phyloP scores from a whole-genome alignment of 2,797 vertebrate species.

The Centropyge bicolor region DNA sequence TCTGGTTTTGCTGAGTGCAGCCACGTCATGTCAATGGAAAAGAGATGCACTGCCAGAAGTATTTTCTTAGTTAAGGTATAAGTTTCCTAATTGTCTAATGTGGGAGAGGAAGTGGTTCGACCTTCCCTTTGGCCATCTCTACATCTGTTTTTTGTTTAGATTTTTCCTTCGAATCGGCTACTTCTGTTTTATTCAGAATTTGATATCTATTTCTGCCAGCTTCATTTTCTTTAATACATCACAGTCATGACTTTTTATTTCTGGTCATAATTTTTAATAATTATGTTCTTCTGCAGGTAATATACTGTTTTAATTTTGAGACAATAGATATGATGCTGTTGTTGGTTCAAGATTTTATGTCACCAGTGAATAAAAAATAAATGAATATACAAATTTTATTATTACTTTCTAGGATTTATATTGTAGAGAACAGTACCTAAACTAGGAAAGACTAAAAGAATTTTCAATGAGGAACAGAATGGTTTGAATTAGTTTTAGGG shows the following conservation, averaged over 20 bases:
- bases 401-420: neutral
- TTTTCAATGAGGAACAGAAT: neutral
- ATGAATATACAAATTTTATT: neutral
- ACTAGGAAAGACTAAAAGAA: no score
- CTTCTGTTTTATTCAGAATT: neutral
- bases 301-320: neutral
- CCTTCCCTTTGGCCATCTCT: constrained; percentile 15
- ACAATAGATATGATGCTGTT: neutral
- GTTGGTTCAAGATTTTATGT: neutral
- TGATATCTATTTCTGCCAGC: neutral
- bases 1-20: neutral
- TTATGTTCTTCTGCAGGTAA: neutral
- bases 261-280: neutral
- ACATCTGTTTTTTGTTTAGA: constrained; percentile 20
- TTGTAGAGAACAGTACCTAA: no score
- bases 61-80: constrained; percentile 17
- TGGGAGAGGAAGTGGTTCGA: constrained; percentile 39
- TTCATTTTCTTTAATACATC: neutral
- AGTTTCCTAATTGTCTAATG: constrained; percentile 16
- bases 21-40: constrained; percentile 26
- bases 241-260: neutral
- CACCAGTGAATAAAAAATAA: neutral
- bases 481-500: neutral
- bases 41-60: constrained; percentile 27
- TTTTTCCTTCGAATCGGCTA: constrained; percentile 6